phyloP scores from a whole-genome alignment of 2,888 invertebrate species.

The Nebria salina region DNA sequence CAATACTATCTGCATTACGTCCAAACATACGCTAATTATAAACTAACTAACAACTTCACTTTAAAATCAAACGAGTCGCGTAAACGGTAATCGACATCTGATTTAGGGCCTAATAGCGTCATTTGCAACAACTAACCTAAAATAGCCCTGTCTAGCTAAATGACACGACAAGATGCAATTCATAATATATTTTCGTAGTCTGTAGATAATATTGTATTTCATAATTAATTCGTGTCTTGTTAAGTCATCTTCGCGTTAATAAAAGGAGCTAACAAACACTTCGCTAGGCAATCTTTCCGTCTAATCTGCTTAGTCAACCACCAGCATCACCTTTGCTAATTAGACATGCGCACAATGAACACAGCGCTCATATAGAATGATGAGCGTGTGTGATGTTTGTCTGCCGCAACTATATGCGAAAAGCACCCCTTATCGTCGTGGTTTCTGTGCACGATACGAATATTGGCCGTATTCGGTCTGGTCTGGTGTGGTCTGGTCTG shows the following conservation, averaged over 20 bases:
- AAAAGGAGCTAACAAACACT: conserved; percentile 39
- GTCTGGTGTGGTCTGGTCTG: background rate
- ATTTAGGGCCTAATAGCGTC: background rate
- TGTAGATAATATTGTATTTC: conserved; percentile 37
- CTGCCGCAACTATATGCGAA: conserved; percentile 2
- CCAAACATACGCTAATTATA: background rate
- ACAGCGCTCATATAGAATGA: conserved; percentile 9
- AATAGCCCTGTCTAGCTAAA: no score
- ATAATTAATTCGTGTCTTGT: conserved; percentile 43
- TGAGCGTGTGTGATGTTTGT: conserved; percentile 44
- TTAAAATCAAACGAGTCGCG: background rate
- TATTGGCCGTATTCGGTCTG: background rate
- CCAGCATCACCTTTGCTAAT: conserved; percentile 27
- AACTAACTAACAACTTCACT: background rate
- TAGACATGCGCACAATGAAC: conserved; percentile 30
- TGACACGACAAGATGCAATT: no score
- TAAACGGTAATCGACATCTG: background rate
- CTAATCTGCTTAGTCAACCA: conserved; percentile 39
- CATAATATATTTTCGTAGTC: no score
- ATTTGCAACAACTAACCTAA: no score
- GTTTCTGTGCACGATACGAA: background rate
- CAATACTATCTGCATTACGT: background rate
- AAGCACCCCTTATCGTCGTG: background rate
- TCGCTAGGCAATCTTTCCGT: conserved; percentile 45
- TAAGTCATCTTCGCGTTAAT: conserved; percentile 39